Base-by-base conservation (phyloP, 2,797 vertebrate species). In the Malurus leucopterus region DNA sequence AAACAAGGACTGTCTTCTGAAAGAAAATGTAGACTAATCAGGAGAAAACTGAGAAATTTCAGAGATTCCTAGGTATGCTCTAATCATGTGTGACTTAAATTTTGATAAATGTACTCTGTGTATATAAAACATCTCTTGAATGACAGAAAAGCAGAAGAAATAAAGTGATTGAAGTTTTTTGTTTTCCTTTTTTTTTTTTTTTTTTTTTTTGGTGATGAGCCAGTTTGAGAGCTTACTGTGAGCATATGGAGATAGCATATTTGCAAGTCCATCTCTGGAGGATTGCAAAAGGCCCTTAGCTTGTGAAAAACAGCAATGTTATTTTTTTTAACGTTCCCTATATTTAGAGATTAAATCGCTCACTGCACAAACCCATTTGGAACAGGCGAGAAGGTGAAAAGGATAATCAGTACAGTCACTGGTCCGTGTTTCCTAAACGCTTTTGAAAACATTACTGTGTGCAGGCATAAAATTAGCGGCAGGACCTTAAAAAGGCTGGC, bases 311-410 rank as follows among this genome's bases (percentile, higher is more conserved):
- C 98, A 98, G 98, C 97, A 98, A 98, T 98, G 98, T 98, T 98
- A 96, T 98, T 98, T 98, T 97, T 98, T 97, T 98, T 98, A 98
- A 99, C 98, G 98, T 99, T 99, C 98, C 98, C 98, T 99, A 99
- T 99, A 99, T 98, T 99, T 99, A 99, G 98, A 99, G 99, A 99
- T 99, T 99, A 99, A 99, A 99, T 99, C 98, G 98, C 99, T 99
- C 98, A 99, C 98, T 99, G 99, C 98, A 99, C 99, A 99, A 99
- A 99, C 98, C 99, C 98, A 99, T 99, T 99, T 99, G 98, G 98
- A 98, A 97, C 97, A 98, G 98, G 98, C 98, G 98, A 98, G 98
- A 99, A 99, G 99, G 99, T 99, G 99, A 99, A 98, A 98, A 98
- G 98, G 98, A 99, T 99, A 99, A 99, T 99, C 99, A 99, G 99